Conservation (phyloP, 35 echinoderm and acorn worm species). For the Holothuria glaberrima region DNA sequence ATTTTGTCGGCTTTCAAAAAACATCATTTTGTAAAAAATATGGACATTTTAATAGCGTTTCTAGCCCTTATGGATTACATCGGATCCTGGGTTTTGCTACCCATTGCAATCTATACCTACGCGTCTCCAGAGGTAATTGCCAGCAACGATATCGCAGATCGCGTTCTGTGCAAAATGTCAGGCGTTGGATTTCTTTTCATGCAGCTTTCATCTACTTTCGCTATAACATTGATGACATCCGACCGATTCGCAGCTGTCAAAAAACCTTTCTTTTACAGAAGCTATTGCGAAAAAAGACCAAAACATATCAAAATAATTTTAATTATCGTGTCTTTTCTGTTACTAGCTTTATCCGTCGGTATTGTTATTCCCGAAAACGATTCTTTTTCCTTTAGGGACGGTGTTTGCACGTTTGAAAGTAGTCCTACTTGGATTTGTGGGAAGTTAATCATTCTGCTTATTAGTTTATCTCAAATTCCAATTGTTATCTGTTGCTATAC, state of each 20-base stretch:
- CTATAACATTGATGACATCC: background rate
- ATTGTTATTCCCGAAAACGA: background rate
- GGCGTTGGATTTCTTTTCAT: background rate
- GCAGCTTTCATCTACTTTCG: background rate
- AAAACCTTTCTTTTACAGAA: conserved; percentile 33
- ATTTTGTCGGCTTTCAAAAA: conserved; percentile 3
- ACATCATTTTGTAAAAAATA: background rate
- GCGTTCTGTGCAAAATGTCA: background rate
- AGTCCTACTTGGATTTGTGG: background rate
- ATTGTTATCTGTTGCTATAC: background rate
- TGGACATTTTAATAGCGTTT: conserved; percentile 25
- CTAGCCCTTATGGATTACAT: conserved; percentile 2
- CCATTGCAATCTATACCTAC: background rate
- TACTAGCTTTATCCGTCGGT: background rate
- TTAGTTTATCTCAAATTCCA: background rate
- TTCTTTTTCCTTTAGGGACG: background rate
- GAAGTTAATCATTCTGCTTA: background rate
- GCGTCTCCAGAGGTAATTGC: background rate
- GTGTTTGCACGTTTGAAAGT: conserved; percentile 9
- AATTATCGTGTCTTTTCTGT: background rate
- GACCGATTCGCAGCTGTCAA: conserved; percentile 1
- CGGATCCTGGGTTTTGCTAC: background rate
- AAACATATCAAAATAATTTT: conserved; percentile 1
- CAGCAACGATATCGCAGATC: no score
- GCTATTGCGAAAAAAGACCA: background rate